Conservation (phyloP, 2,797 vertebrate genomes). For the Paedocypris micromegethes region DNA sequence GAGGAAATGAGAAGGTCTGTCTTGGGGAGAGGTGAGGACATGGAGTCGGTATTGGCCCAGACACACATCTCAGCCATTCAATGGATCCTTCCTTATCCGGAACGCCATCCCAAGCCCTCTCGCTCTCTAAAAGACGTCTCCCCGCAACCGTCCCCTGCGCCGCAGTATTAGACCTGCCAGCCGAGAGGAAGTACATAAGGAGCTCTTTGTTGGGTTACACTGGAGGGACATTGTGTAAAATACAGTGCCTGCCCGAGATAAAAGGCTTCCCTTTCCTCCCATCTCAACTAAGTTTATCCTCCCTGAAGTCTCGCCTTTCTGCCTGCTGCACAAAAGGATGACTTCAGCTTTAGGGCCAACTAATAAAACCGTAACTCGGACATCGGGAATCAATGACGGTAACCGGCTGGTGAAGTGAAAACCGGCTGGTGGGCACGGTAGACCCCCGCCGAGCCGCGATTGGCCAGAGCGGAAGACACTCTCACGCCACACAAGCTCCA, state of each 20-base stretch:
- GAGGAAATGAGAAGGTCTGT: slow-evolving; percentile 14
- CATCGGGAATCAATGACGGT: slow-evolving; percentile 21
- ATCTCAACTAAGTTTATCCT: slow-evolving; percentile 65
- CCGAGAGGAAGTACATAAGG: slow-evolving; percentile 59
- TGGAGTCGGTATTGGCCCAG: slow-evolving; percentile 35
- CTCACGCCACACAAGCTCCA: slow-evolving; percentile 11
- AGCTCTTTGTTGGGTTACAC: slow-evolving; percentile 61
- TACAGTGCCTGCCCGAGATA: slow-evolving; percentile 65
- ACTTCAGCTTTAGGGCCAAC: slow-evolving; percentile 57
- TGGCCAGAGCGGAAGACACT: too few species aligned
- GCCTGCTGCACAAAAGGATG: slow-evolving; percentile 54
- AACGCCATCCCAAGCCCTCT: slow-evolving; percentile 42
- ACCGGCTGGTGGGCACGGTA: too few species aligned
- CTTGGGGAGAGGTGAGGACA: slow-evolving; percentile 19
- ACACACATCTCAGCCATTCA: slow-evolving; percentile 42
- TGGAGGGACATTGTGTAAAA: slow-evolving; percentile 58
- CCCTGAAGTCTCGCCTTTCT: slow-evolving; percentile 57
- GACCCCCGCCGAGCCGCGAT: too few species aligned
- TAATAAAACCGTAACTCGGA: slow-evolving; percentile 45
- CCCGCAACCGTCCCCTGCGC: slow-evolving; percentile 54
- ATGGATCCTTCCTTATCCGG: slow-evolving; percentile 70
- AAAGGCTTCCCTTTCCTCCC: slow-evolving; percentile 64
- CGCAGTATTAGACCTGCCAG: slow-evolving; percentile 51
- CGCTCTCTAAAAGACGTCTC: slow-evolving; percentile 52
- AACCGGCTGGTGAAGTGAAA: background rate